phyloP scores from a whole-genome alignment of 2,113 vertebrate genomes.

The human (Homo sapiens) region DNA sequence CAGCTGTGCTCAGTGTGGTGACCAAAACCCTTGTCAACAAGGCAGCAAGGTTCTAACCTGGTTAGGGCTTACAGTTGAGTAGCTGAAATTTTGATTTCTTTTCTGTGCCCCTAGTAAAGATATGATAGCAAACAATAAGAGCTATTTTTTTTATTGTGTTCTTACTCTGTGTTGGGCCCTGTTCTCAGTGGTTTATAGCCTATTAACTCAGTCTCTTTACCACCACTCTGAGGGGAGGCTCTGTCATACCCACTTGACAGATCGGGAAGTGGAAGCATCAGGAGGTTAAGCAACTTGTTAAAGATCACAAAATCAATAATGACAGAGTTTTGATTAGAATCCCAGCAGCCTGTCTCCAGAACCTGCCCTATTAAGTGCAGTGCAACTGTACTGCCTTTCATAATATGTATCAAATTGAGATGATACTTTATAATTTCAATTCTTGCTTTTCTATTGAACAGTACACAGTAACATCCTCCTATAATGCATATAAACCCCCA shows the following conservation, averaged over 20 bases:
- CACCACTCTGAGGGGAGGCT: neutral
- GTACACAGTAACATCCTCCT: neutral
- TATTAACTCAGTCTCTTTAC: neutral
- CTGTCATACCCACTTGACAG: neutral
- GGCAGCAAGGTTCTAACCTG: neutral
- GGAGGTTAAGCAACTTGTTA: neutral
- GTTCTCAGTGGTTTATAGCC: neutral
- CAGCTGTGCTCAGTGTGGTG: neutral
- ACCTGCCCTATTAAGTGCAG: neutral
- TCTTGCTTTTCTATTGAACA: neutral
- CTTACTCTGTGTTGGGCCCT: neutral
- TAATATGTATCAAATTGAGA: neutral
- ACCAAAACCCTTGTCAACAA: neutral
- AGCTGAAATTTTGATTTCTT: neutral
- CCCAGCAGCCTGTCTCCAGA: neutral
- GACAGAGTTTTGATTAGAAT: neutral
- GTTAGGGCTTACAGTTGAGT: neutral
- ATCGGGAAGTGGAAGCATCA: neutral
- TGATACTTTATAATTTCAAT: neutral
- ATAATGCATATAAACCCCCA: neutral
- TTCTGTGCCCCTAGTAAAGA: neutral
- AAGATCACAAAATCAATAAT: neutral
- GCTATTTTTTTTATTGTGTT: neutral
- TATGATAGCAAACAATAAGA: neutral
- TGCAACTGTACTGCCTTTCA: neutral